phyloP scores from a whole-genome alignment of 2,888 invertebrate genomes.

The Willowsia nigromaculata region DNA sequence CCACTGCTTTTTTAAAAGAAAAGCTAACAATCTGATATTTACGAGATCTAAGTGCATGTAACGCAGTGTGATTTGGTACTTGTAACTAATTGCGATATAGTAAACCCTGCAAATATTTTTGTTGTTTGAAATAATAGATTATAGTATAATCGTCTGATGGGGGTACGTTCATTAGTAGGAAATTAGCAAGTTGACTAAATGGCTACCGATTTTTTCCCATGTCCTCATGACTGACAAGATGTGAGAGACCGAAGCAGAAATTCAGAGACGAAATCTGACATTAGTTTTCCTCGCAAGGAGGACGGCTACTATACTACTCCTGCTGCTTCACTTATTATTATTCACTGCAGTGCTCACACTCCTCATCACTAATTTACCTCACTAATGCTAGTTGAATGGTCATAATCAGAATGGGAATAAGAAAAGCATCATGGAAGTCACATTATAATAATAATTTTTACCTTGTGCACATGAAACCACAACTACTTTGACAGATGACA shows the following conservation, averaged over 20 bases:
- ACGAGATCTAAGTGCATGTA: background rate
- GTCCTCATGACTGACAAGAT: background rate
- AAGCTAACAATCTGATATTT: background rate
- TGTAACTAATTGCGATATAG: background rate
- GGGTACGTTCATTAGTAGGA: background rate
- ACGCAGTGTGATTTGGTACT: background rate
- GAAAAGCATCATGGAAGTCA: background rate
- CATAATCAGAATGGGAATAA: conserved; percentile 4
- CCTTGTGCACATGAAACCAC: background rate
- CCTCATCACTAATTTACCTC: background rate
- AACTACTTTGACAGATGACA: conserved; percentile 38
- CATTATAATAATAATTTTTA: conserved; percentile 4
- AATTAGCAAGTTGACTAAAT: background rate
- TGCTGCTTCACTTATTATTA: conserved; percentile 24
- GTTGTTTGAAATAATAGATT: background rate
- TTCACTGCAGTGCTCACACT: background rate
- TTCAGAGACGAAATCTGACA: background rate
- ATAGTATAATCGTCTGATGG: background rate
- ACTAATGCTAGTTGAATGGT: background rate
- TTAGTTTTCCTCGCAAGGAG: background rate
- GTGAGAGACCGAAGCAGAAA: background rate
- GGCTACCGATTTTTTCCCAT: background rate
- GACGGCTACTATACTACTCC: background rate
- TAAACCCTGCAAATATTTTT: background rate
- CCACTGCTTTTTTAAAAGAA: background rate